phyloP scores from a whole-genome alignment of 2,797 vertebrate species.

The Hoplostethus mediterraneus region DNA sequence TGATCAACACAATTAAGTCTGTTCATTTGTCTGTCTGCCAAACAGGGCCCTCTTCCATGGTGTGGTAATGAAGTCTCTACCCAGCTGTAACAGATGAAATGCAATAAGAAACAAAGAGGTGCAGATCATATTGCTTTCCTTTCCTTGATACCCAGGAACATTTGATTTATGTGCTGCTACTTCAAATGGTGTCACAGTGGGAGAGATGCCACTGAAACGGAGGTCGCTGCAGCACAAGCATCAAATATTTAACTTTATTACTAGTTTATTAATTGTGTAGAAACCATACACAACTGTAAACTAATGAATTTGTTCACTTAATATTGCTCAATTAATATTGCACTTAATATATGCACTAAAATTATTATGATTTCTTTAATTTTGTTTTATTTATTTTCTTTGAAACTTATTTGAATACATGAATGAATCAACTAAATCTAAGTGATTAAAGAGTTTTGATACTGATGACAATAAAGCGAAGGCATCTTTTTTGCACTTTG shows the following conservation, averaged over 20 bases:
- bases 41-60: conserved; percentile 44
- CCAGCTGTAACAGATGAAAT: conserved; percentile 34
- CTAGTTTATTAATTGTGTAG: background rate
- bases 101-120: conserved; percentile 6
- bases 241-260: background rate
- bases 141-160: background rate
- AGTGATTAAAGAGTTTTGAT: conserved; percentile 7
- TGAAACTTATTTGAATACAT: background rate
- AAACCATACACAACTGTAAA: background rate
- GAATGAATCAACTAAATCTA: conserved; percentile 7
- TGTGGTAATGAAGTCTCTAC: conserved; percentile 40
- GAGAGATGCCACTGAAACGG: conserved; percentile 2
- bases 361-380: too few relatives aligned
- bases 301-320: too few relatives aligned
- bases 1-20: conserved; percentile 67
- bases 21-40: conserved; percentile 60
- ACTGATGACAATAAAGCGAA: too few relatives aligned
- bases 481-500: too few relatives aligned
- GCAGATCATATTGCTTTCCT: background rate
- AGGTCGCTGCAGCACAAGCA: background rate
- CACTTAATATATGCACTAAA: too few relatives aligned
- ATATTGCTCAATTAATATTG: too few relatives aligned
- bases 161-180: conserved; percentile 4
- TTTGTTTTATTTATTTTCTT: background rate
- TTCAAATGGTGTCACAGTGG: conserved; percentile 1